Percentiles rank a stretch among this genome's conserved stretches.
phyloP scores from a whole-genome alignment of 2,797 vertebrate genomes.

The Loris lydekkerianus region DNA sequence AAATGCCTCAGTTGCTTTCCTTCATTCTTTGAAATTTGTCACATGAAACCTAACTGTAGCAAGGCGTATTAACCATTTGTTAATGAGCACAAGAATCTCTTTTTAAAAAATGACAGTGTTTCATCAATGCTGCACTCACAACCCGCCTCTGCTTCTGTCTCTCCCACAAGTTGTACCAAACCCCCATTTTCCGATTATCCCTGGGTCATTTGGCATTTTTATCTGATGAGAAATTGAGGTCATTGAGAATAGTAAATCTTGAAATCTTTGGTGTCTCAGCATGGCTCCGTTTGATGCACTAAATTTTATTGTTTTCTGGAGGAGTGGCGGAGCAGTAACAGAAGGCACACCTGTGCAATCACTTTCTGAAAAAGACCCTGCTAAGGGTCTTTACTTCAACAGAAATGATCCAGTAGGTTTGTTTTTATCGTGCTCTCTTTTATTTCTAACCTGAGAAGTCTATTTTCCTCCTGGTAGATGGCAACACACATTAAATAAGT shows the following conservation, averaged over 20 bases:
- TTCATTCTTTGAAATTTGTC: slow-evolving; percentile 53
- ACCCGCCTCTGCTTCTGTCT: slow-evolving; percentile 52
- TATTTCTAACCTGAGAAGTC: slow-evolving; percentile 17
- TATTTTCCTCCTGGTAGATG: neutral
- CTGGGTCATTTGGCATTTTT: slow-evolving; percentile 77
- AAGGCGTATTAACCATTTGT: neutral
- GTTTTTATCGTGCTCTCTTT: slow-evolving; percentile 21
- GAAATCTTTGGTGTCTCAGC: slow-evolving; percentile 46
- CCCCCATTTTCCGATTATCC: slow-evolving; percentile 81
- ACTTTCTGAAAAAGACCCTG: neutral
- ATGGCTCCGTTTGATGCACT: slow-evolving; percentile 52
- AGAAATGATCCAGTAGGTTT: slow-evolving; percentile 21
- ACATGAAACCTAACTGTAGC: neutral
- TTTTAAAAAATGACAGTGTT: neutral
- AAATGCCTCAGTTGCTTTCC: neutral
- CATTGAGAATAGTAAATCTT: slow-evolving; percentile 72
- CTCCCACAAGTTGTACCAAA: slow-evolving; percentile 78
- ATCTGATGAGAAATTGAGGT: slow-evolving; percentile 83
- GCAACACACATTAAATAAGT: slow-evolving; percentile 34
- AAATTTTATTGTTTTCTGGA: slow-evolving; percentile 33
- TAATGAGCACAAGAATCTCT: neutral
- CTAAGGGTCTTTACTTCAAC: neutral
- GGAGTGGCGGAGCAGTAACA: slow-evolving; percentile 42
- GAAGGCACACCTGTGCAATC: slow-evolving; percentile 7
- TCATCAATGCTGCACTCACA: slow-evolving; percentile 59